phyloP scores from a whole-genome alignment of 64 coral and sea anemone species.

The Cladopsammia gracilis region DNA sequence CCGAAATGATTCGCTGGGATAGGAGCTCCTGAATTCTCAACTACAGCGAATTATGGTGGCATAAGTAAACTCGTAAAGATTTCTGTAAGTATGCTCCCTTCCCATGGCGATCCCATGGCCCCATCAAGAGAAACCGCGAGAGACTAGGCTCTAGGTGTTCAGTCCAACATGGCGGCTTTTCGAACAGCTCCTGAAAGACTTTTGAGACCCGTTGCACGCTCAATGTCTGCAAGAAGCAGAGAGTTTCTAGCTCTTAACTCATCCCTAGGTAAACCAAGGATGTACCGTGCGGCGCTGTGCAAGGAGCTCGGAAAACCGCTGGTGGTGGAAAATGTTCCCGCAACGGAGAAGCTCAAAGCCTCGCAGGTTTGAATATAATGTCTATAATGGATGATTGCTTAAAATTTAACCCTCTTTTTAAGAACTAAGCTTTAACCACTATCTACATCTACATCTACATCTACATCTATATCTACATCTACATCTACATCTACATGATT shows the following conservation, averaged over 20 bases:
- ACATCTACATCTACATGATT: too few relatives aligned
- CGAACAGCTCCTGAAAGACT: constrained; percentile 88
- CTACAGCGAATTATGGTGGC: too few relatives aligned
- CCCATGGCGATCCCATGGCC: too few relatives aligned
- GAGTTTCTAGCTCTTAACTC: constrained; percentile 6
- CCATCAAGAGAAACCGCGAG: neutral
- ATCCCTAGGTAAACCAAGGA: constrained; percentile 16
- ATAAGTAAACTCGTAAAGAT: too few relatives aligned
- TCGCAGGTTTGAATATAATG: constrained; percentile 60
- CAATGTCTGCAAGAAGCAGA: constrained; percentile 51
- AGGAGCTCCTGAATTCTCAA: too few relatives aligned
- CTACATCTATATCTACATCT: too few relatives aligned
- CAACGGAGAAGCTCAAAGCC: constrained; percentile 46
- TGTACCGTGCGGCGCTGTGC: constrained; percentile 88
- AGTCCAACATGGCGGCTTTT: constrained; percentile 83
- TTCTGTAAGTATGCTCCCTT: too few relatives aligned
- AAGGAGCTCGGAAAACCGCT: constrained; percentile 83
- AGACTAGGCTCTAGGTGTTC: neutral
- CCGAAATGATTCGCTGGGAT: too few relatives aligned
- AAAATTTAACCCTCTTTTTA: too few relatives aligned
- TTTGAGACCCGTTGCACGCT: constrained; percentile 68
- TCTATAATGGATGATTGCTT: neutral
- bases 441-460: too few relatives aligned
- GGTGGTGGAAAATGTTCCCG: constrained; percentile 72
- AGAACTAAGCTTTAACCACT: too few relatives aligned